Evolutionary conservation across 1,140 invertebrate genomes (phyloP).

Genomic region (Caenorhabditis tropicalis): DNA sequence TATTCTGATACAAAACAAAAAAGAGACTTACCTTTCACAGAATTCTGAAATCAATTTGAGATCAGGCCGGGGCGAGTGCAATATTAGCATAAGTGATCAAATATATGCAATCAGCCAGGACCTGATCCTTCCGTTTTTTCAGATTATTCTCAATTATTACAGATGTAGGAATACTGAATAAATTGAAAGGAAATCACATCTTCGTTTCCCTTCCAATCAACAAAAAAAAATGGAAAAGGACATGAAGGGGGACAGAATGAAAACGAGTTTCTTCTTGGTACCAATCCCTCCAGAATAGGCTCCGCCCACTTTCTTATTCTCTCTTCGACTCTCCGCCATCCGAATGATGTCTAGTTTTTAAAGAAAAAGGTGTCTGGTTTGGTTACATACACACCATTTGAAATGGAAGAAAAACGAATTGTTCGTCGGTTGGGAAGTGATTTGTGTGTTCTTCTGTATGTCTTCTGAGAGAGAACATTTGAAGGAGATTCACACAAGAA

Average conservation of each 20-base stretch:
- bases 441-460: background rate
- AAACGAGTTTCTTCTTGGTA: slow-evolving; percentile 20
- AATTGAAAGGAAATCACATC: background rate
- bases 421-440: background rate
- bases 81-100: background rate
- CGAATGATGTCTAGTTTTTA: background rate
- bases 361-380: slow-evolving; percentile 34
- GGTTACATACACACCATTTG: slow-evolving; percentile 44
- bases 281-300: background rate
- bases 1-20: too few species aligned
- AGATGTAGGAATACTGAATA: background rate
- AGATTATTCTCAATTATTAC: background rate
- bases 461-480: background rate
- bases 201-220: background rate
- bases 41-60: background rate
- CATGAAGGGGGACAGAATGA: background rate
- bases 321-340: background rate
- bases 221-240: slow-evolving; percentile 1
- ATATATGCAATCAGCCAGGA: slow-evolving; percentile 29
- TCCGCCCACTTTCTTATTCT: slow-evolving; percentile 34
- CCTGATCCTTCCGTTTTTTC: background rate
- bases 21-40: background rate
- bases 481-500: background rate
- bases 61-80: slow-evolving; percentile 34
- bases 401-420: background rate